Evolutionary conservation across 2,113 vertebrate species (phyloP).

Genomic region (Cepphus grylle): DNA sequence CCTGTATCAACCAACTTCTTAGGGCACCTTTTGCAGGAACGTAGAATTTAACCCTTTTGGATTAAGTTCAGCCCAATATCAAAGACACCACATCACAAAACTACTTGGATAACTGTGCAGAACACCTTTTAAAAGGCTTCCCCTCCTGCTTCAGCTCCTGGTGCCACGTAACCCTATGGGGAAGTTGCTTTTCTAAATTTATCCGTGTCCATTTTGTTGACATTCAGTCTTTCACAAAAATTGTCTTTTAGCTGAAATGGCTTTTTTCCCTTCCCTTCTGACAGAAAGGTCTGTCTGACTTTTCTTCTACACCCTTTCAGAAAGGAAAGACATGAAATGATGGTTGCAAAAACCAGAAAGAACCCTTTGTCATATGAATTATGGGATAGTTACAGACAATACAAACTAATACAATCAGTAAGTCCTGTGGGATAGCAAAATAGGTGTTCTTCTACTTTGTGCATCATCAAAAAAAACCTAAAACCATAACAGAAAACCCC

Average conservation of each 20-base stretch:
- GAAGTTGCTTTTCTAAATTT: background rate
- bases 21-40: background rate
- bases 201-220: background rate
- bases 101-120: background rate
- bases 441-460: background rate
- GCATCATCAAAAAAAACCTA: background rate
- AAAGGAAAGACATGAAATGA: background rate
- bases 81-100: background rate
- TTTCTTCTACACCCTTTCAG: background rate
- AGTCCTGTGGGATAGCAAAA: background rate
- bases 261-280: background rate
- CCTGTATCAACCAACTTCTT: background rate
- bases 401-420: background rate
- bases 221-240: background rate
- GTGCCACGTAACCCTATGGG: background rate
- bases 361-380: background rate
- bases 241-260: background rate
- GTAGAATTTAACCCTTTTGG: background rate
- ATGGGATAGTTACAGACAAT: background rate
- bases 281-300: background rate
- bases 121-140: background rate
- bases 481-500: background rate
- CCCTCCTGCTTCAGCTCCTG: background rate
- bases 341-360: background rate
- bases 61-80: background rate